Base-by-base conservation (phyloP, 2,113 vertebrate species). In the Machaerirhynchus nigripectus region DNA sequence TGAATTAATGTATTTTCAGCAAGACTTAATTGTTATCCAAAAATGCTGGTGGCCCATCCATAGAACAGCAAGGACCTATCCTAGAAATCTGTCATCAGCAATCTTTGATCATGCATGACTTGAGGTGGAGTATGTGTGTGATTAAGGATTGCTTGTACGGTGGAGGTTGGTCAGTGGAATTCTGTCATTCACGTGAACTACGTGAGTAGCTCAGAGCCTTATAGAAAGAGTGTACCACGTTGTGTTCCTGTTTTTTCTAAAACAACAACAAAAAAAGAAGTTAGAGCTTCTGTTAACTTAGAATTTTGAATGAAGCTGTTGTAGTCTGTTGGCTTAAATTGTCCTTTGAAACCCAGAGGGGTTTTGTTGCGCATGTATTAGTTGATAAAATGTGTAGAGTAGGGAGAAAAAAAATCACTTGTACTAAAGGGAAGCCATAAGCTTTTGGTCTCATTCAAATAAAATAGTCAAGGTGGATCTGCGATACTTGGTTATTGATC, bases 231-330 rank as follows among this genome's bases (percentile, higher is more conserved):
- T 92, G 68, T 65, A 90, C 85, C 90, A 84, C 67, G 7, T 91
- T 91, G 65, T 97, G 84, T 97, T 96, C 96, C 87, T 96, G 78
- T 92, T 97, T 96, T 90, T 96, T 69, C 87, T 77, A 83, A 73
- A 83, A 11, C 59, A 67, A 35, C 55, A n/a, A 60, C 31, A 44
- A 12, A 17, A 44, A n/a, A 55, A 56, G 73, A 56, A 87, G 59
- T 84, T 77, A 70, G 88, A 90, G 88, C 88, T 90, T 98, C 98
- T 98, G 98, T 98, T 98, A 98, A 98, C 97, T 98, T 97, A 95
- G 91, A 90, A 33, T 69, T 90, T 90, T 74, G 50, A 87, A 47
- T 30, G 69, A 80, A 69, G 81, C 91, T 93, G 47, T 84, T 84
- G 74, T 35, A 69, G 71, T 96, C 37, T 79, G 79, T 97, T 97